Conservation (phyloP, 2,888 invertebrate genomes). For the Oegoconia quadripuncta region DNA sequence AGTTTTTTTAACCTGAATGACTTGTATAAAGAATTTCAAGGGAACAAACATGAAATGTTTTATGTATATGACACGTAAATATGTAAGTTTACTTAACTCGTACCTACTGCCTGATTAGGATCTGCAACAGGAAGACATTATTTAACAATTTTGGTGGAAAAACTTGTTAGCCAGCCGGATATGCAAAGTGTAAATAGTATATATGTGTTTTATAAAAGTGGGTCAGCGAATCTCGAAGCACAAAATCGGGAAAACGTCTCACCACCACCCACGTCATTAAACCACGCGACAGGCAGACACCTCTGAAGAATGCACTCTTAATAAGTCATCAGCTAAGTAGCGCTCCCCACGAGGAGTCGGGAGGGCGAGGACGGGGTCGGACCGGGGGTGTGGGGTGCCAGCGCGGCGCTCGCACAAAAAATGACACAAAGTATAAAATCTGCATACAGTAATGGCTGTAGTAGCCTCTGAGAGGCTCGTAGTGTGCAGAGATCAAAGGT, state of each 20-base stretch:
- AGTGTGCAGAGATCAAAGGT: constrained; percentile 62
- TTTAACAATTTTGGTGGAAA: background rate
- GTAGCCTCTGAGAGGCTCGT: constrained; percentile 63
- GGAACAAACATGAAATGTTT: background rate
- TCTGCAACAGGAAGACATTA: too few relatives aligned
- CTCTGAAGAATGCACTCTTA: constrained; percentile 77
- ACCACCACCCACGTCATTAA: constrained; percentile 69
- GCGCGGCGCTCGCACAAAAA: constrained; percentile 62
- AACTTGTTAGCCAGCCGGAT: background rate
- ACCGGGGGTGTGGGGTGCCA: constrained; percentile 21
- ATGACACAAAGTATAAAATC: constrained; percentile 77
- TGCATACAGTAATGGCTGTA: constrained; percentile 70
- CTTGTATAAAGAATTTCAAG: background rate
- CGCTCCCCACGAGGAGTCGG: constrained; percentile 37
- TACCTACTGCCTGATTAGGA: too few relatives aligned
- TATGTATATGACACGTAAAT: too few relatives aligned
- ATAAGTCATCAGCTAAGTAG: constrained; percentile 80
- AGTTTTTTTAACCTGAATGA: constrained; percentile 1
- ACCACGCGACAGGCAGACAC: constrained; percentile 71
- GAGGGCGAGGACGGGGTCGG: constrained; percentile 22
- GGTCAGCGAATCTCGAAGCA: constrained; percentile 54
- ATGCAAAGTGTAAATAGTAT: background rate
- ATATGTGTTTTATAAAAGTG: constrained; percentile 50
- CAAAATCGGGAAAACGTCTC: constrained; percentile 50
- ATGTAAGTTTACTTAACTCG: too few relatives aligned